Evolutionary conservation across 2,888 invertebrate genomes (phyloP).

Genomic region (Alcis repandata): DNA sequence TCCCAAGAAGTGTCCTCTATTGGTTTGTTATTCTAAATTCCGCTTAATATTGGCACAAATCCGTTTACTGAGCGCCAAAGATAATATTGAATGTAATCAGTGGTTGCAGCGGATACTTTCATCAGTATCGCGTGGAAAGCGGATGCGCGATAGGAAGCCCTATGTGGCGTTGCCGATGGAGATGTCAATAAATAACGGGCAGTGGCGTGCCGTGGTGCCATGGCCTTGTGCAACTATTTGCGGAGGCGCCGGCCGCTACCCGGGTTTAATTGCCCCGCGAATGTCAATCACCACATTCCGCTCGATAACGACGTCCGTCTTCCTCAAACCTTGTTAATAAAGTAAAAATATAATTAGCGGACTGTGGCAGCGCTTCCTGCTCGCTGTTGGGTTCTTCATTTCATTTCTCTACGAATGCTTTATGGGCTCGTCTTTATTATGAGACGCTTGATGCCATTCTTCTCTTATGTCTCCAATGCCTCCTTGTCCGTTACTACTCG

Average conservation of each 20-base stretch:
- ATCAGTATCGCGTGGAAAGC: constrained; percentile 46
- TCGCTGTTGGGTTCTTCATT: constrained; percentile 36
- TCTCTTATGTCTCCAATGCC: background rate
- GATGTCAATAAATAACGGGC: constrained; percentile 68
- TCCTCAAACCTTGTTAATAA: constrained; percentile 54
- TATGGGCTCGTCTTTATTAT: background rate
- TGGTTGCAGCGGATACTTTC: constrained; percentile 8
- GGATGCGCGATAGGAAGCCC: constrained; percentile 61
- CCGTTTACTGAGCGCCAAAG: constrained; percentile 1
- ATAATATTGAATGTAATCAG: constrained; percentile 15
- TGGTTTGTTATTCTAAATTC: constrained; percentile 14
- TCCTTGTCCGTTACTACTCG: background rate
- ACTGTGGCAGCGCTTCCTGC: constrained; percentile 50
- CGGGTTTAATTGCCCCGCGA: constrained; percentile 74
- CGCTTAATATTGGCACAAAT: constrained; percentile 13
- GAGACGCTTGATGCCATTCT: background rate
- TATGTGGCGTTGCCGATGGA: constrained; percentile 58
- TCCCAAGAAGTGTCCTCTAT: constrained; percentile 12
- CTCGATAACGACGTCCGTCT: constrained; percentile 58
- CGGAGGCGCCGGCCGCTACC: constrained; percentile 53
- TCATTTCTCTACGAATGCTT: constrained; percentile 23
- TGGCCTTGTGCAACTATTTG: constrained; percentile 82
- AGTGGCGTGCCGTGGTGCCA: constrained; percentile 64
- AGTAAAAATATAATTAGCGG: constrained; percentile 46
- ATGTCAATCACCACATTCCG: constrained; percentile 75